Evolutionary conservation across 2,113 vertebrate genomes (phyloP).

Genomic region (Gambusia affinis): DNA sequence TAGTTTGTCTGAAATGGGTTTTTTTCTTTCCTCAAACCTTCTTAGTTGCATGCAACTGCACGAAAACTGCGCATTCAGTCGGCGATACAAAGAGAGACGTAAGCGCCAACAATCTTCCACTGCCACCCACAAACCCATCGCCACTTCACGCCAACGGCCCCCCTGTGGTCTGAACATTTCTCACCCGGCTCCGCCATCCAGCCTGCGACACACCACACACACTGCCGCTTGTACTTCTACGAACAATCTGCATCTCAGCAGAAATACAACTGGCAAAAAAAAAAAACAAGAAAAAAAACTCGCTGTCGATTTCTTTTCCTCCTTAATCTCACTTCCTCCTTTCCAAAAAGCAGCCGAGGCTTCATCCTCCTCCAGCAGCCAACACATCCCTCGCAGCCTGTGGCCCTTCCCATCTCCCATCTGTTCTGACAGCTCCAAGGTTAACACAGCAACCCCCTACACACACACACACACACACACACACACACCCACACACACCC

Average conservation of each 20-base stretch:
- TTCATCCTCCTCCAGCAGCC: constrained; percentile 56
- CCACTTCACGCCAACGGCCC: constrained; percentile 9
- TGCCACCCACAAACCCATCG: constrained; percentile 3
- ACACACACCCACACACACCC: constrained; percentile 50
- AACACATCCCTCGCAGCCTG: constrained; percentile 55
- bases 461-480: constrained; percentile 18
- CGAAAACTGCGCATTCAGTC: background rate
- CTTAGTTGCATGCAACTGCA: background rate
- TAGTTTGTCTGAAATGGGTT: background rate
- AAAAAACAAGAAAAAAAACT: background rate
- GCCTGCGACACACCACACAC: constrained; percentile 7
- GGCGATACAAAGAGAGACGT: background rate
- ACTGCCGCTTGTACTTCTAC: constrained; percentile 28
- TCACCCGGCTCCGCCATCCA: background rate
- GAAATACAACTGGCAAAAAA: constrained; percentile 8
- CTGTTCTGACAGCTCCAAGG: constrained; percentile 87
- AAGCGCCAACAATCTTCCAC: background rate
- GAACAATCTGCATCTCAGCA: constrained; percentile 43
- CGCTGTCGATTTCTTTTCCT: background rate
- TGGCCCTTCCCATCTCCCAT: constrained; percentile 81
- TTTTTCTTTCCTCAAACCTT: background rate
- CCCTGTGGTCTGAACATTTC: constrained; percentile 8
- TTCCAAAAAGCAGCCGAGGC: constrained; percentile 41
- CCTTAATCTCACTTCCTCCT: constrained; percentile 33
- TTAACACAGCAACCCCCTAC: constrained; percentile 75